phyloP scores from a whole-genome alignment of 1,140 invertebrate genomes.

The Portunus trituberculatus region DNA sequence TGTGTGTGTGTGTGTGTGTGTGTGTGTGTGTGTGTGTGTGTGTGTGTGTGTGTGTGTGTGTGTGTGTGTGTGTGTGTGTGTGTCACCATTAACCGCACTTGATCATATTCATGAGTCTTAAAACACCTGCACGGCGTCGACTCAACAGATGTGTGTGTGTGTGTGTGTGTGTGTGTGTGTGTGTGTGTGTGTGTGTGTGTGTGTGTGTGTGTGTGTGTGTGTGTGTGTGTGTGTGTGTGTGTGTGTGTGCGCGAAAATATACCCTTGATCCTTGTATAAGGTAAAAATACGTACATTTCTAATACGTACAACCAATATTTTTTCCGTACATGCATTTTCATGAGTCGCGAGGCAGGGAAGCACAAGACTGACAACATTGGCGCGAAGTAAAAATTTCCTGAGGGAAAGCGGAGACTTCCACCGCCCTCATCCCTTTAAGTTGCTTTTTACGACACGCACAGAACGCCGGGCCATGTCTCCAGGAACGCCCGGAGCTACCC shows the following conservation, averaged over 20 bases:
- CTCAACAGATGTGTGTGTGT: neutral
- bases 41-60: neutral
- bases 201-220: slow-evolving; percentile 29
- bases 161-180: slow-evolving; percentile 29
- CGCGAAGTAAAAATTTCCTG: too few species aligned
- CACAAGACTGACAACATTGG: too few species aligned
- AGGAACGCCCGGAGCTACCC: too few species aligned
- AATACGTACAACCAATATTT: too few species aligned
- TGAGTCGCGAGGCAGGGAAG: too few species aligned
- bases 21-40: neutral
- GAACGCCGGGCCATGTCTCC: too few species aligned
- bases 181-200: slow-evolving; percentile 29
- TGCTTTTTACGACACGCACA: too few species aligned
- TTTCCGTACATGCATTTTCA: too few species aligned
- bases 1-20: neutral
- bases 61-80: neutral
- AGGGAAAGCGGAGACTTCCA: too few species aligned
- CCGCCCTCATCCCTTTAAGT: too few species aligned
- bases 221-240: slow-evolving; percentile 29
- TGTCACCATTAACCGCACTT: neutral
- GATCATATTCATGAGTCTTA: neutral
- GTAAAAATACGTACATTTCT: too few species aligned
- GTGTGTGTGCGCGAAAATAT: neutral
- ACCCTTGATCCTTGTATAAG: too few species aligned
- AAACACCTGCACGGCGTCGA: neutral